phyloP scores from a whole-genome alignment of 92 coral and sea anemone species.

The Blastomussa wellsi region DNA sequence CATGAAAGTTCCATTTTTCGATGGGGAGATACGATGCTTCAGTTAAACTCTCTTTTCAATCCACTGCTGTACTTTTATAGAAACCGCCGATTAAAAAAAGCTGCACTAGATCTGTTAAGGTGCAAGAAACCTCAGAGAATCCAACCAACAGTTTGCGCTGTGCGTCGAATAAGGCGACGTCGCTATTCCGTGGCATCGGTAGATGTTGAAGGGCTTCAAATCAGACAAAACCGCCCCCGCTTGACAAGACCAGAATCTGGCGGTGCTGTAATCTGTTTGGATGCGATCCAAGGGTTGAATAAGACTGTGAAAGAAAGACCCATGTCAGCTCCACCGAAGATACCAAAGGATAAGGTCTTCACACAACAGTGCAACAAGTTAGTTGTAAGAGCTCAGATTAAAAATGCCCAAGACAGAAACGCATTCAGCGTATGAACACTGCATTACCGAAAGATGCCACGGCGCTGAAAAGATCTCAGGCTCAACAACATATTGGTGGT shows the following conservation, averaged over 20 bases:
- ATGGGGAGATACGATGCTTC: background rate
- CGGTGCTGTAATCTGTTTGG: background rate
- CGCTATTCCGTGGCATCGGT: background rate
- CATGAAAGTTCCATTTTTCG: background rate
- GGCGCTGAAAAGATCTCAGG: background rate
- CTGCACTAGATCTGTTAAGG: slow-evolving; percentile 10
- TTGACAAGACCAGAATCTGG: background rate
- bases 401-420: background rate
- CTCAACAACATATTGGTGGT: background rate
- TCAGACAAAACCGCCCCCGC: background rate
- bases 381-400: background rate
- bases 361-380: background rate
- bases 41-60: slow-evolving; percentile 14
- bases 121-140: background rate
- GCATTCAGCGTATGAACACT: background rate
- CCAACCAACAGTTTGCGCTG: background rate
- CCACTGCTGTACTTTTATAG: slow-evolving; percentile 14
- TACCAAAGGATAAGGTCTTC: background rate
- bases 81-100: background rate
- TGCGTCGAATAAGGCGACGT: background rate
- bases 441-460: background rate
- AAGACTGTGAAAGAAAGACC: background rate
- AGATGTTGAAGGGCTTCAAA: background rate
- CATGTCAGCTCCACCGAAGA: background rate
- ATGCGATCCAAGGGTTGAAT: background rate